Evolutionary conservation across 2,888 invertebrate genomes (phyloP).

Genomic region (Furcula furcula): DNA sequence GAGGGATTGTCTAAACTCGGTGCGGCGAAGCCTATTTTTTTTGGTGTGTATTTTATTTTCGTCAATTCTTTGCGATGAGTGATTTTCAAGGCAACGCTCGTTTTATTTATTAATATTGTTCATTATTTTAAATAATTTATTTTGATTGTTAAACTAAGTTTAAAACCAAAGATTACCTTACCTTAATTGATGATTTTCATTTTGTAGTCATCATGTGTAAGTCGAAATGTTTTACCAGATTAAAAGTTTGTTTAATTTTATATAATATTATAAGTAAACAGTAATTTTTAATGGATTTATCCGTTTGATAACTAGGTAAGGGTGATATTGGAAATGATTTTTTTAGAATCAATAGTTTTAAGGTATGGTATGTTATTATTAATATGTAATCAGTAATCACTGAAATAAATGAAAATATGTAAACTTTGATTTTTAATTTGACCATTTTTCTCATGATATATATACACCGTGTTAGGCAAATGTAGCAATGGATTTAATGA

Average conservation of each 20-base stretch:
- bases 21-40: constrained; percentile 55
- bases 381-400: constrained; percentile 80
- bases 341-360: constrained; percentile 79
- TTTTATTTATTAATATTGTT: constrained; percentile 18
- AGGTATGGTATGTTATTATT: constrained; percentile 79
- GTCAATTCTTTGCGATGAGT: constrained; percentile 1
- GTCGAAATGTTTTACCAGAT: constrained; percentile 23
- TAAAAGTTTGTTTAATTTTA: constrained; percentile 29
- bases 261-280: constrained; percentile 43
- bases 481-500: too few species aligned
- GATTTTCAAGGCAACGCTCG: constrained; percentile 31
- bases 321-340: constrained; percentile 81
- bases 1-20: constrained; percentile 22
- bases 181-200: background rate
- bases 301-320: constrained; percentile 76
- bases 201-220: background rate
- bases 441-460: background rate
- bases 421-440: constrained; percentile 42
- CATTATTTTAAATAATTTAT: constrained; percentile 21
- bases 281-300: constrained; percentile 76
- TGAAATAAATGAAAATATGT: constrained; percentile 77
- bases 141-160: constrained; percentile 32
- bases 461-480: too few species aligned
- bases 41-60: constrained; percentile 1
- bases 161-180: constrained; percentile 39